phyloP scores from a whole-genome alignment of 2,888 invertebrate species.

The Euzetes globulus region DNA sequence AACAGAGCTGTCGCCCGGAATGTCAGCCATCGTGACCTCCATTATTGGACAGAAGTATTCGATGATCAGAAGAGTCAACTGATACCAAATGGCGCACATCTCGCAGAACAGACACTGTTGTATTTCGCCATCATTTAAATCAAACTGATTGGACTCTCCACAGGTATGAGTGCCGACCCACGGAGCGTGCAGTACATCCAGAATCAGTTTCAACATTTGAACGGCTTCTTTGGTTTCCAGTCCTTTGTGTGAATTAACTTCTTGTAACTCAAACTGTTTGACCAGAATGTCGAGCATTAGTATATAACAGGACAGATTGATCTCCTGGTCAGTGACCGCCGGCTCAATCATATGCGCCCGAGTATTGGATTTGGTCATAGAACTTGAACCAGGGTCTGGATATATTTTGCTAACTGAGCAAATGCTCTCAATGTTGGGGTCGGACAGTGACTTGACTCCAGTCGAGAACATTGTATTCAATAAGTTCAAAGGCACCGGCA shows the following conservation, averaged over 20 bases:
- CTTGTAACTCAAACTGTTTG: conserved; percentile 86
- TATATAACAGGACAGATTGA: conserved; percentile 85
- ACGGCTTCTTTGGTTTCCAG: conserved; percentile 65
- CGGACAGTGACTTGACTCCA: conserved; percentile 58
- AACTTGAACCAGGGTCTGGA: neutral
- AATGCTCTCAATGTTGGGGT: conserved; percentile 3
- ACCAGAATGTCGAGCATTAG: conserved; percentile 89
- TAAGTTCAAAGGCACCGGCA: conserved; percentile 76
- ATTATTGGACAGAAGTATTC: conserved; percentile 68
- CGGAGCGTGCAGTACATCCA: conserved; percentile 59
- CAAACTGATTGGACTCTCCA: neutral
- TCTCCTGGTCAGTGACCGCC: conserved; percentile 44
- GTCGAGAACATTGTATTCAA: conserved; percentile 83
- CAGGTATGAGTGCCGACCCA: conserved; percentile 33
- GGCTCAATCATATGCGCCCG: neutral
- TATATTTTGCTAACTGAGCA: conserved; percentile 3
- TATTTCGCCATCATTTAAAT: conserved; percentile 48
- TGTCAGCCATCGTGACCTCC: conserved; percentile 64
- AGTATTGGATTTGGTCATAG: neutral
- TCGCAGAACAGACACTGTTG: conserved; percentile 84
- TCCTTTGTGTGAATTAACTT: conserved; percentile 70
- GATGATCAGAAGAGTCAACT: conserved; percentile 70
- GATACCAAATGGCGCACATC: conserved; percentile 88
- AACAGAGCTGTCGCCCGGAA: conserved; percentile 12
- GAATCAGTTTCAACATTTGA: conserved; percentile 62